A percentile compares a stretch with the other conserved stretches of the same genome.
These are phyloP conservation scores for Philopedon plagiatum DNA, from an alignment of 2,888 invertebrate genomes.

Conservation along the genomic window DNA sequence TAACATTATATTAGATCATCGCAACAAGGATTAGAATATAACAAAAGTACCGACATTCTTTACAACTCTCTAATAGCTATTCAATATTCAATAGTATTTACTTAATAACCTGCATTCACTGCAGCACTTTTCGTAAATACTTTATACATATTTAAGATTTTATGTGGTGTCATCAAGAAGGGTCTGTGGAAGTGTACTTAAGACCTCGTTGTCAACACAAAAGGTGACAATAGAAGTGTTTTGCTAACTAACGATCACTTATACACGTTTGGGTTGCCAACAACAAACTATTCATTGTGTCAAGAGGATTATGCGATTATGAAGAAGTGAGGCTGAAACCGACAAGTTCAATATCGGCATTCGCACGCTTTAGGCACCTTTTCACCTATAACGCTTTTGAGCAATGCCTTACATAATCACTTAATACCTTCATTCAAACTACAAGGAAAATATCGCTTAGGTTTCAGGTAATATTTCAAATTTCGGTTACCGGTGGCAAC, in stretches of 20 bases:
- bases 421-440: constrained; percentile 38
- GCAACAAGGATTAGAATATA: too few species aligned
- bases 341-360: constrained; percentile 58
- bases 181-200: constrained; percentile 62
- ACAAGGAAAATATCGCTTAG: constrained; percentile 11
- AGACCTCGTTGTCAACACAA: constrained; percentile 63
- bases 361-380: constrained; percentile 55
- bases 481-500: too few species aligned
- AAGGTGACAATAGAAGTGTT: constrained; percentile 69
- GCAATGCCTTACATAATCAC: constrained; percentile 43
- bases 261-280: constrained; percentile 66
- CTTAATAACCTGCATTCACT: constrained; percentile 7
- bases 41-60: neutral
- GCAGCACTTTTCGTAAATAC: constrained; percentile 16
- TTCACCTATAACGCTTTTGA: constrained; percentile 47
- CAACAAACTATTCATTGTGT: constrained; percentile 61
- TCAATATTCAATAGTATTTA: too few species aligned
- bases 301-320: constrained; percentile 66
- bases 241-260: constrained; percentile 70
- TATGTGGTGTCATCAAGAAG: constrained; percentile 36
- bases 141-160: constrained; percentile 22
- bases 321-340: constrained; percentile 52
- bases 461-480: constrained; percentile 13
- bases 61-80: neutral
- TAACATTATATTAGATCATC: too few species aligned